These are phyloP conservation scores for Teinopalpus imperialis DNA, from an alignment of 2,888 invertebrate genomes.

Conservation along the genomic window DNA sequence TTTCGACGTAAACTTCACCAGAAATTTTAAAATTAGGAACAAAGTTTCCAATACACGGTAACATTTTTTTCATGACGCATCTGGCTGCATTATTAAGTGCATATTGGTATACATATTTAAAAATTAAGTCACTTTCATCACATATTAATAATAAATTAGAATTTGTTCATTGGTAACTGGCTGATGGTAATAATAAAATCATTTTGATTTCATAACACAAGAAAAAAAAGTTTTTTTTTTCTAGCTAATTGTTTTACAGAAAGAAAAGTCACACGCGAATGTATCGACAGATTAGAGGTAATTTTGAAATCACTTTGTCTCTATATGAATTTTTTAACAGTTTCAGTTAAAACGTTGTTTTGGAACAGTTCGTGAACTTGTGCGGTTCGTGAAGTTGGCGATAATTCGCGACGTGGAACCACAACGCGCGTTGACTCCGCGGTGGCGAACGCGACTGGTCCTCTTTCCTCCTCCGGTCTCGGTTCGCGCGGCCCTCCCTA, in stretches of 20 bases:
- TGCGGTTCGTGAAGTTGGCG: conserved; percentile 37
- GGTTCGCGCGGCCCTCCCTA: conserved; percentile 47
- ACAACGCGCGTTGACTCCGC: conserved; percentile 68
- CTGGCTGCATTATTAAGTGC: conserved; percentile 10
- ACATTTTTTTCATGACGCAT: conserved; percentile 34
- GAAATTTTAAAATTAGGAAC: conserved; percentile 29
- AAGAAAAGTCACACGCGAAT: conserved; percentile 5
- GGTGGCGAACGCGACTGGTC: conserved; percentile 69
- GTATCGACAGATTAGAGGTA: not conserved
- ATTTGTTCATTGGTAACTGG: not conserved
- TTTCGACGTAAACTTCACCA: conserved; percentile 42
- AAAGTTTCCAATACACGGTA: conserved; percentile 27
- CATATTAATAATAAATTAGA: not conserved
- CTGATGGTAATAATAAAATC: not conserved
- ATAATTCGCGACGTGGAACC: conserved; percentile 31
- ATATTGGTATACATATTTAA: conserved; percentile 9
- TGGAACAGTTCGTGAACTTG: conserved; percentile 7
- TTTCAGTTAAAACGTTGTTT: too few species aligned
- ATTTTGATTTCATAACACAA: too few species aligned
- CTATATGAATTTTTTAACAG: too few species aligned
- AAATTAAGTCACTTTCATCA: conserved; percentile 8
- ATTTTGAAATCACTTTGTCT: too few species aligned
- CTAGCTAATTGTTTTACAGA: not conserved
- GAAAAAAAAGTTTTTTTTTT: too few species aligned
- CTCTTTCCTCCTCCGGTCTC: conserved; percentile 58